phyloP scores from a whole-genome alignment of 2,888 invertebrate species.

The Teleogryllus oceanicus region DNA sequence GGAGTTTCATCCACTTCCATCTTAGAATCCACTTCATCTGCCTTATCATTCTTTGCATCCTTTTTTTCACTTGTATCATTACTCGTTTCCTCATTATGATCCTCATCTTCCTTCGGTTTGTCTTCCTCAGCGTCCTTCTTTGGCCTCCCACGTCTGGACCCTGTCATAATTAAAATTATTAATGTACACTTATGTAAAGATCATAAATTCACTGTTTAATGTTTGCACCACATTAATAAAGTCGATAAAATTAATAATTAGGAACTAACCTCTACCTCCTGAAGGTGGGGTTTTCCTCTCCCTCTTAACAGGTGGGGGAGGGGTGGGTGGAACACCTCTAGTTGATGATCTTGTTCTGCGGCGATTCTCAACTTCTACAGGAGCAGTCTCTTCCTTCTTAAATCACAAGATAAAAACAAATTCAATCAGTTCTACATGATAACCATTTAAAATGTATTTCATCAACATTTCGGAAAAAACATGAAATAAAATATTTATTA shows the following conservation, averaged over 20 bases:
- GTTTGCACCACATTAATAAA: no score
- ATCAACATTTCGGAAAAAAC: no score
- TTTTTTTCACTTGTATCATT: conserved; percentile 23
- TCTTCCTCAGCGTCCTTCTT: conserved; percentile 33
- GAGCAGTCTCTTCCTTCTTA: conserved; percentile 29
- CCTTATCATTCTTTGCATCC: conserved; percentile 28
- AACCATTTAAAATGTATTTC: no score
- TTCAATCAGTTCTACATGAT: no score
- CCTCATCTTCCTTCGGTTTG: conserved; percentile 29
- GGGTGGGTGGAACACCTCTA: conserved; percentile 51
- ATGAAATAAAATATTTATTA: neutral
- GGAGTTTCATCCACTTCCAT: conserved; percentile 26
- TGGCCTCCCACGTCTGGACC: conserved; percentile 33
- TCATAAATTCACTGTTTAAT: neutral
- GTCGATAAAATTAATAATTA: neutral
- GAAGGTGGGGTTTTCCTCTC: conserved; percentile 45
- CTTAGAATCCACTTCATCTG: conserved; percentile 19
- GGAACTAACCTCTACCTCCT: conserved; percentile 32
- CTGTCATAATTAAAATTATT: conserved; percentile 21
- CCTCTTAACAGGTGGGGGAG: conserved; percentile 56
- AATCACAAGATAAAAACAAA: neutral
- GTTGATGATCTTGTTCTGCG: conserved; percentile 57
- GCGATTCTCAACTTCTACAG: conserved; percentile 53
- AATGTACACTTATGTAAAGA: neutral
- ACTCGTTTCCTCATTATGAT: conserved; percentile 24